A percentile compares a stretch with the other conserved stretches of the same genome.
Evolutionary conservation across 1,140 invertebrate genomes (phyloP).

Genomic region (Drosophila pachea): DNA sequence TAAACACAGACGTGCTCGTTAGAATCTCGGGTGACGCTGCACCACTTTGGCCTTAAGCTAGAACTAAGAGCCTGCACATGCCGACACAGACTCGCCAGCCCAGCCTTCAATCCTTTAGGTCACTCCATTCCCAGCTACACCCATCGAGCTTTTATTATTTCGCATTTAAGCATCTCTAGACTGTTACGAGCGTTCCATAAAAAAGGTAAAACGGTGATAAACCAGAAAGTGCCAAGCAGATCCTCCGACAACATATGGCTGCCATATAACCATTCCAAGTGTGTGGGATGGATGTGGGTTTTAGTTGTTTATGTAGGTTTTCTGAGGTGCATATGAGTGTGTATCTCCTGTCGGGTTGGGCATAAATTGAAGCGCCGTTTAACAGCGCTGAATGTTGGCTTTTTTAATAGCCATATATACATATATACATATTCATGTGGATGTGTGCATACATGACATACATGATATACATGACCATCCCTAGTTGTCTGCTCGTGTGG

Average conservation of each 20-base stretch:
- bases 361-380: slow-evolving; percentile 32
- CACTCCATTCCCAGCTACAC: background rate
- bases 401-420: slow-evolving; percentile 41
- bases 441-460: background rate
- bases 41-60: slow-evolving; percentile 25
- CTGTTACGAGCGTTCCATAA: slow-evolving; percentile 46
- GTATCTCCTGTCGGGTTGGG: slow-evolving; percentile 15
- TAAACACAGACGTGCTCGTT: slow-evolving; percentile 29
- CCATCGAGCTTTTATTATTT: slow-evolving; percentile 41
- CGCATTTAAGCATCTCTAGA: slow-evolving; percentile 49
- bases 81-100: background rate
- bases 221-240: slow-evolving; percentile 24
- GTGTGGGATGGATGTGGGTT: background rate
- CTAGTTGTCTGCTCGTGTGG: background rate
- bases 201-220: slow-evolving; percentile 38
- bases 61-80: background rate
- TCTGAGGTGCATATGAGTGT: background rate
- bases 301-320: slow-evolving; percentile 1
- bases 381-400: slow-evolving; percentile 42
- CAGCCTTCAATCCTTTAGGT: background rate
- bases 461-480: too few species aligned
- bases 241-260: slow-evolving; percentile 24
- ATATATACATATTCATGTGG: slow-evolving; percentile 20
- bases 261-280: slow-evolving; percentile 11
- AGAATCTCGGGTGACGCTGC: slow-evolving; percentile 31